These are phyloP conservation scores for Clostera curtula DNA, from an alignment of 2,888 invertebrate genomes.

Conservation along the genomic window DNA sequence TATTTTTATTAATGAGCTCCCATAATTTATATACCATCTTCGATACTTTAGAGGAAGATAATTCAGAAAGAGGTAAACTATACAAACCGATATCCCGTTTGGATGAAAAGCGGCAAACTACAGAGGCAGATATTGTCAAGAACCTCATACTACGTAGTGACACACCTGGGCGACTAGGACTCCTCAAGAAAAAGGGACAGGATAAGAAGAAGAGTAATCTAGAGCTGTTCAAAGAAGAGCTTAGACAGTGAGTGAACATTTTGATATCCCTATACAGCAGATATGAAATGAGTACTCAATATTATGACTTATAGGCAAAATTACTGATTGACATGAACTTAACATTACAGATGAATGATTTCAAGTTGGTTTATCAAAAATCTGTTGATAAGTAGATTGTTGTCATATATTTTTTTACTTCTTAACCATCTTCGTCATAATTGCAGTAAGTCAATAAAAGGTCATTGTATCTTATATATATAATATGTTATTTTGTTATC, in stretches of 20 bases:
- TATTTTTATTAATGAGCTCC: no score
- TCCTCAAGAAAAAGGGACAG: conserved; percentile 42
- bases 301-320: not conserved
- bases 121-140: conserved; percentile 48
- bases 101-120: conserved; percentile 58
- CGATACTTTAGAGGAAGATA: conserved; percentile 83
- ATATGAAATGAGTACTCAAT: no score
- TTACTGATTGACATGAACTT: no score
- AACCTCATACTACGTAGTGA: conserved; percentile 75
- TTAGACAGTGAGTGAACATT: conserved; percentile 83
- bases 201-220: conserved; percentile 97
- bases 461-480: no score
- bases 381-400: no score
- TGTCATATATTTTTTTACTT: not conserved
- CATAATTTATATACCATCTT: not conserved
- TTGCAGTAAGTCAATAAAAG: no score
- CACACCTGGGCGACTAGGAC: conserved; percentile 30
- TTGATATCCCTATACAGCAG: not conserved
- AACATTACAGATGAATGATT: no score
- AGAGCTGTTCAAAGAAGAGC: conserved; percentile 98
- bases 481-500: no score
- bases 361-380: no score
- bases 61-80: conserved; percentile 90
- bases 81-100: conserved; percentile 93
- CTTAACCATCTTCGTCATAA: no score